phyloP scores from a whole-genome alignment of 2,113 vertebrate species.

The Pedetes capensis region DNA sequence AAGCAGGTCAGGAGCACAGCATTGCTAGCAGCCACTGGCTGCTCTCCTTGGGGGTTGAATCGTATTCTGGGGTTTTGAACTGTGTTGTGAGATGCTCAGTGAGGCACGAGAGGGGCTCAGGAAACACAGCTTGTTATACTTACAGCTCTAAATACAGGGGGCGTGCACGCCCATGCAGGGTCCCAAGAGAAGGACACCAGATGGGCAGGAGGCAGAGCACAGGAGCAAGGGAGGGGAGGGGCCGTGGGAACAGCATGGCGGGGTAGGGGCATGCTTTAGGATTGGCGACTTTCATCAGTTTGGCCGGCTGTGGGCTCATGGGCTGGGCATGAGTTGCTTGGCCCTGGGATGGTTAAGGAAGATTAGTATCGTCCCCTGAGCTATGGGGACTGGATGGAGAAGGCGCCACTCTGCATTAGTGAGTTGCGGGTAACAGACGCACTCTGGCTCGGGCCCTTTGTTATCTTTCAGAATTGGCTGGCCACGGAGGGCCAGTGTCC shows the following conservation, averaged over 20 bases:
- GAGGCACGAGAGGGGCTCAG: neutral
- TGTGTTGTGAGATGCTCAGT: neutral
- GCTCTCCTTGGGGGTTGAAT: neutral
- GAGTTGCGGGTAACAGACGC: no score
- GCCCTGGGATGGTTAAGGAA: neutral
- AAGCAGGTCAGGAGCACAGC: neutral
- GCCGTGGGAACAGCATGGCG: neutral
- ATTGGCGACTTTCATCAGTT: neutral
- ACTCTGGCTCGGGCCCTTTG: neutral
- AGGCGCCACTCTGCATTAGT: neutral
- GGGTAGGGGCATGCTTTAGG: no score
- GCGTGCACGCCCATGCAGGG: neutral
- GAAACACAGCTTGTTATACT: neutral
- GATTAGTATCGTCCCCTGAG: neutral
- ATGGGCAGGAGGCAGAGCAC: neutral
- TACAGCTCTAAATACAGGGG: no score
- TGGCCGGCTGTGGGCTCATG: neutral
- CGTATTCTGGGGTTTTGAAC: neutral
- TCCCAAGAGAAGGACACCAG: neutral
- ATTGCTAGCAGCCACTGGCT: no score
- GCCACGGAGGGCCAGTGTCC: fast-evolving
- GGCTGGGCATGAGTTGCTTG: neutral
- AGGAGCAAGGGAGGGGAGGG: neutral
- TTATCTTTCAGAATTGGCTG: neutral
- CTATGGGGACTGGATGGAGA: neutral